A percentile compares a stretch with the other conserved stretches of the same genome.
Evolutionary conservation across 2,797 vertebrate genomes (phyloP).

Genomic region (Syngnathus rostellatus): DNA sequence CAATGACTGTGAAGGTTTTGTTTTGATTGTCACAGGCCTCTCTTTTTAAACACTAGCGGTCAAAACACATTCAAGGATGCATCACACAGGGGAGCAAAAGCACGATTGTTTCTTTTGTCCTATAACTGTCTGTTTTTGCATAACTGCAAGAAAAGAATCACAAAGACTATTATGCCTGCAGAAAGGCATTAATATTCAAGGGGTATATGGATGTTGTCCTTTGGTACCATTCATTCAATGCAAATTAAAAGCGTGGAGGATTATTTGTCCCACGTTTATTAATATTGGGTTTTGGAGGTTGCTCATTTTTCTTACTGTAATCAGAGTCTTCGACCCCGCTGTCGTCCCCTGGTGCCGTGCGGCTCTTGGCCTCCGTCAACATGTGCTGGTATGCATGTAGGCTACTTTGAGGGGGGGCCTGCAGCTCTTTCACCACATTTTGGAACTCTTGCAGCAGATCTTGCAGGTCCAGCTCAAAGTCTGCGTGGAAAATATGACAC

Average conservation of each 20-base stretch:
- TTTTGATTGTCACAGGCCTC: conserved; percentile 16
- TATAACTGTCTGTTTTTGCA: conserved; percentile 28
- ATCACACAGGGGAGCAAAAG: conserved; percentile 40
- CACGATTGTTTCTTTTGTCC: conserved; percentile 39
- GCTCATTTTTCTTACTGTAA: conserved; percentile 52
- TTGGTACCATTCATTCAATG: conserved; percentile 39
- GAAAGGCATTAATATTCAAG: not conserved
- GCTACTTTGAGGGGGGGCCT: conserved; percentile 43
- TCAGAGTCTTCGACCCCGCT: conserved; percentile 67
- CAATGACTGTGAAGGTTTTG: conserved; percentile 30
- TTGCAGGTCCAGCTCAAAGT: conserved; percentile 62
- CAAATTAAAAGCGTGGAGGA: conserved; percentile 32
- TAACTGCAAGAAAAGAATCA: conserved; percentile 3
- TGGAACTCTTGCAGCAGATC: conserved; percentile 72
- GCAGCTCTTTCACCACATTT: conserved; percentile 68
- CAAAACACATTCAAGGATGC: conserved; percentile 47
- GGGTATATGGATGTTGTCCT: conserved; percentile 15
- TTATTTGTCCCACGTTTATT: not conserved
- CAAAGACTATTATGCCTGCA: not conserved
- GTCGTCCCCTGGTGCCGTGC: conserved; percentile 45
- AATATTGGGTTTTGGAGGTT: conserved; percentile 6
- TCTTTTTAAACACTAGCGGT: conserved; percentile 25
- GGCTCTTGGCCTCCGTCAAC: conserved; percentile 51
- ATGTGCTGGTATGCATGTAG: conserved; percentile 45
- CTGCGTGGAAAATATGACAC: conserved; percentile 49